These are phyloP conservation scores for Drosophila neotestacea DNA, from an alignment of 2,888 invertebrate genomes.

Conservation along the genomic window DNA sequence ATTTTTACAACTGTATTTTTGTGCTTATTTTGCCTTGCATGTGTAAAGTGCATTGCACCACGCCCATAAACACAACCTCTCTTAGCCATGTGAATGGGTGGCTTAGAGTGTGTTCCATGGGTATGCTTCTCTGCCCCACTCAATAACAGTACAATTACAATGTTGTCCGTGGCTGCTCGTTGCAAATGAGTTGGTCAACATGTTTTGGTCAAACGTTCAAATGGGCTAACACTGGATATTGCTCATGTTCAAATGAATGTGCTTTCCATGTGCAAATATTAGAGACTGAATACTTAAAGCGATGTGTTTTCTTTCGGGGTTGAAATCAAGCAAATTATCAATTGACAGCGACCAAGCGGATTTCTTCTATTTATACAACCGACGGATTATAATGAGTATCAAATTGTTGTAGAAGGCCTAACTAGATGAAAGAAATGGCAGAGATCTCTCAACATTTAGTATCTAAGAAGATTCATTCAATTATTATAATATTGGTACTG, in stretches of 20 bases:
- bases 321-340: neutral
- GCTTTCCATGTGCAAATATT: conserved; percentile 10
- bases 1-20: conserved; percentile 64
- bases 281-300: neutral
- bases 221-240: conserved; percentile 27
- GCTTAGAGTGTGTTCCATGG: conserved; percentile 10
- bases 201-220: conserved; percentile 51
- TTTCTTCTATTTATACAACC: too few relatives aligned
- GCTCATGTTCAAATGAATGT: conserved; percentile 26
- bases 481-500: too few relatives aligned
- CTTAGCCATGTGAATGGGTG: neutral
- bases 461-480: too few relatives aligned
- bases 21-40: conserved; percentile 63
- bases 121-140: conserved; percentile 22
- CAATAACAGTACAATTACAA: conserved; percentile 70
- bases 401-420: too few relatives aligned
- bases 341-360: neutral
- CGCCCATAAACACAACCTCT: conserved; percentile 33
- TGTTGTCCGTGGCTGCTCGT: conserved; percentile 66
- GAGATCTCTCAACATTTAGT: too few relatives aligned
- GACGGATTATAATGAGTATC: too few relatives aligned
- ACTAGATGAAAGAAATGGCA: too few relatives aligned
- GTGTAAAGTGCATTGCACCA: conserved; percentile 58
- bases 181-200: conserved; percentile 78
- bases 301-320: neutral